These are phyloP conservation scores for Epinotia ramella DNA, from an alignment of 2,888 invertebrate species.

Conservation along the genomic window DNA sequence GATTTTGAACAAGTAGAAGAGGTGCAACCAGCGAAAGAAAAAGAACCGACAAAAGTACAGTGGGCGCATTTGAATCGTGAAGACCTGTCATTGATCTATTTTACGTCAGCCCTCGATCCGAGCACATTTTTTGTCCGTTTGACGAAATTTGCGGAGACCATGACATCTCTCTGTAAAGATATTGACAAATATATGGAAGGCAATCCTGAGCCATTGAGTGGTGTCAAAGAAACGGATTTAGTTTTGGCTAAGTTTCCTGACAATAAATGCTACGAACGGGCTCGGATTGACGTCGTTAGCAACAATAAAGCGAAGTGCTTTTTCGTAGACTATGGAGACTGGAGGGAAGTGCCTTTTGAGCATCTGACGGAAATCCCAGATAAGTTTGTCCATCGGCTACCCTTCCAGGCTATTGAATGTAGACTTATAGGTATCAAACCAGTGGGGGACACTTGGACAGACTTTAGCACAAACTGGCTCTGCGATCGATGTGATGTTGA, in stretches of 20 bases:
- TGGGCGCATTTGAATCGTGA: constrained; percentile 83
- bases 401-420: constrained; percentile 88
- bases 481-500: constrained; percentile 73
- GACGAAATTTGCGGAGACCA: constrained; percentile 74
- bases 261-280: constrained; percentile 73
- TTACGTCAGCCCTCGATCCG: constrained; percentile 75
- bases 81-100: constrained; percentile 70
- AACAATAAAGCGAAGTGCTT: constrained; percentile 82
- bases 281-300: constrained; percentile 70
- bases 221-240: constrained; percentile 70
- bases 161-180: constrained; percentile 68
- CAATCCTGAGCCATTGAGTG: constrained; percentile 53
- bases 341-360: constrained; percentile 66
- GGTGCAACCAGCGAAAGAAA: constrained; percentile 50
- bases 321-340: constrained; percentile 88
- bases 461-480: constrained; percentile 81
- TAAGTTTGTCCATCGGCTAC: constrained; percentile 79
- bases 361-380: constrained; percentile 80
- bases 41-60: constrained; percentile 52
- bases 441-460: constrained; percentile 77
- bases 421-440: constrained; percentile 82
- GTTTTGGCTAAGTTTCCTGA: constrained; percentile 82
- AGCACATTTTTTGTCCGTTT: constrained; percentile 80
- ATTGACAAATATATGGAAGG: constrained; percentile 67
- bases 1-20: constrained; percentile 50